Percentiles rank a stretch among this genome's conserved stretches.
Evolutionary conservation across 2,113 vertebrate species (phyloP).

Genomic region (Zosterops borbonicus): DNA sequence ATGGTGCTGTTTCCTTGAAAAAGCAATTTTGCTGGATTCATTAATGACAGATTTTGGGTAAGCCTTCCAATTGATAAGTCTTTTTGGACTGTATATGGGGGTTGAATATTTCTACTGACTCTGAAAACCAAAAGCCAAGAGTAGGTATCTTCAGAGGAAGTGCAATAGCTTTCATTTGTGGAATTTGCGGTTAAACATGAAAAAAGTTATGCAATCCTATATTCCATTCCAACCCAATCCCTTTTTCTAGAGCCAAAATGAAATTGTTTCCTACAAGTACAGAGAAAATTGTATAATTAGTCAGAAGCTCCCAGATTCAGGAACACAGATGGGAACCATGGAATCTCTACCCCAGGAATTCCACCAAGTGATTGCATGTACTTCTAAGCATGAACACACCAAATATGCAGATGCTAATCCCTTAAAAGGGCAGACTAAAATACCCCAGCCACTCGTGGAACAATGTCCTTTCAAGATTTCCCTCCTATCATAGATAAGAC

Average conservation of each 20-base stretch:
- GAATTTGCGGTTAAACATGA: conserved; percentile 41
- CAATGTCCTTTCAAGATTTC: background rate
- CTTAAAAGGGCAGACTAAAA: conserved; percentile 2
- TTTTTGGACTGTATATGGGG: background rate
- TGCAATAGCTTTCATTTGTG: conserved; percentile 11
- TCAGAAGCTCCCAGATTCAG: conserved; percentile 40
- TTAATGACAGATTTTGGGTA: background rate
- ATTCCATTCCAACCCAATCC: conserved; percentile 23
- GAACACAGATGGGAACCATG: conserved; percentile 49
- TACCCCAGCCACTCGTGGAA: background rate
- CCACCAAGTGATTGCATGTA: conserved; percentile 15
- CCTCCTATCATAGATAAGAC: background rate
- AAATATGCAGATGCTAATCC: conserved; percentile 35
- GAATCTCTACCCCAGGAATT: conserved; percentile 44
- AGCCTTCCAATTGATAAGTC: background rate
- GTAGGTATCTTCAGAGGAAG: conserved; percentile 48
- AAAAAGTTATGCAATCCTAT: conserved; percentile 34
- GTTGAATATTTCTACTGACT: background rate
- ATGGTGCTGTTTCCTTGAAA: background rate
- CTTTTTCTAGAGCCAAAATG: conserved; percentile 48
- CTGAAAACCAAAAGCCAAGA: background rate
- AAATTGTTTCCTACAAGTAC: conserved; percentile 53
- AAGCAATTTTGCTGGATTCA: background rate
- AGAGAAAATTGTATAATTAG: conserved; percentile 51
- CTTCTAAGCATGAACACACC: conserved; percentile 22